phyloP scores from a whole-genome alignment of 1,140 invertebrate species.

The Drosophila subobscura region DNA sequence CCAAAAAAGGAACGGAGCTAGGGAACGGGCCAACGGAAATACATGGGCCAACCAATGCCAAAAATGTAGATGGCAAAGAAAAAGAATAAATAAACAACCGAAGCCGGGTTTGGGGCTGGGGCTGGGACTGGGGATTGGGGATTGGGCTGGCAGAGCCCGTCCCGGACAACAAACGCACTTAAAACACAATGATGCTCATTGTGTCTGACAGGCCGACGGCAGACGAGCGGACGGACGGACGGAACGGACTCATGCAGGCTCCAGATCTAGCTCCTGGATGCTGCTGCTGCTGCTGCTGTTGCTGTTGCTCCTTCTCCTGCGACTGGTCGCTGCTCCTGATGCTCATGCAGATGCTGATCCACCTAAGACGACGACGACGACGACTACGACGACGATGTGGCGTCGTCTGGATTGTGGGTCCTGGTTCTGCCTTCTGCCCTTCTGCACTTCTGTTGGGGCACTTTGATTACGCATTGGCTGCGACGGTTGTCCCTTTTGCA shows the following conservation, averaged over 20 bases:
- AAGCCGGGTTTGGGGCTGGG: conserved; percentile 2
- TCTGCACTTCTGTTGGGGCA: conserved; percentile 30
- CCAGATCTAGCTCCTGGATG: too few relatives aligned
- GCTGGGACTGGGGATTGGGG: neutral
- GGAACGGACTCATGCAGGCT: too few relatives aligned
- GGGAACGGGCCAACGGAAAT: conserved; percentile 39
- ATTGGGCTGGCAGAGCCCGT: conserved; percentile 2
- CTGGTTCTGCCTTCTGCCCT: neutral
- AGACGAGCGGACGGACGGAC: conserved; percentile 26
- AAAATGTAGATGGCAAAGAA: conserved; percentile 71
- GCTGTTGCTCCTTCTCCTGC: too few relatives aligned
- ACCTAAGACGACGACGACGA: conserved; percentile 69
- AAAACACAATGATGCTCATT: conserved; percentile 82
- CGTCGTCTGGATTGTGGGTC: conserved; percentile 57
- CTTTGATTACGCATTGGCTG: conserved; percentile 77
- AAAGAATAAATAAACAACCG: conserved; percentile 78
- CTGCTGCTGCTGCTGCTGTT: too few relatives aligned
- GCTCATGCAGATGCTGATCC: conserved; percentile 51
- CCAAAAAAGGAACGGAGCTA: conserved; percentile 9
- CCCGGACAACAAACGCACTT: conserved; percentile 75
- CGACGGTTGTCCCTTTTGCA: conserved; percentile 22
- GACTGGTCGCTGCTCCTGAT: too few relatives aligned
- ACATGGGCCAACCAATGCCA: conserved; percentile 74
- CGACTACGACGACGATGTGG: conserved; percentile 46
- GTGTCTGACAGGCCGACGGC: conserved; percentile 69